Conservation (phyloP, 64 coral and sea anemone genomes). For the Porites lutea region DNA sequence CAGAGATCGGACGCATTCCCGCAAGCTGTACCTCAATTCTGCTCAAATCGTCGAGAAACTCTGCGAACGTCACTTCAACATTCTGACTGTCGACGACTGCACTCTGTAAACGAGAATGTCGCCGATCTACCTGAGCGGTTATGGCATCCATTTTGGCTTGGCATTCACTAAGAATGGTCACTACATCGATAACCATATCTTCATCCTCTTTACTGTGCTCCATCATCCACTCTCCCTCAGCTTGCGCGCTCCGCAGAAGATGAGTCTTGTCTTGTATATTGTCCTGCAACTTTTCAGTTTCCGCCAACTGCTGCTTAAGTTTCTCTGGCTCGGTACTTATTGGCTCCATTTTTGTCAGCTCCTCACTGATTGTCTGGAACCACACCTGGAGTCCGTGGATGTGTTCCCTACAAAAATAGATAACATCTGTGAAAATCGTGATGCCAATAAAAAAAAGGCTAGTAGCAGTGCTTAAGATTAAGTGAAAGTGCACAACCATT, state of each 20-base stretch:
- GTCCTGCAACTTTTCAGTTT: conserved; percentile 78
- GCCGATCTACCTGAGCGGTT: conserved; percentile 70
- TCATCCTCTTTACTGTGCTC: conserved; percentile 86
- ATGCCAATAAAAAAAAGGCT: no score
- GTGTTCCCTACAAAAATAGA: conserved; percentile 35
- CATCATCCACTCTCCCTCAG: conserved; percentile 86
- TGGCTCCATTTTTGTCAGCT: conserved; percentile 79
- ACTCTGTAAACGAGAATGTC: conserved; percentile 77
- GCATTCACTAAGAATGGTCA: conserved; percentile 80
- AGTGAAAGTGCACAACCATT: no score
- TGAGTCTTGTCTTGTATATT: conserved; percentile 81
- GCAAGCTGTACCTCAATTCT: conserved; percentile 90
- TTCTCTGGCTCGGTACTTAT: conserved; percentile 92
- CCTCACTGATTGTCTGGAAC: conserved; percentile 71
- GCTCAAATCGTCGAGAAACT: conserved; percentile 89
- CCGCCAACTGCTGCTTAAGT: conserved; percentile 84
- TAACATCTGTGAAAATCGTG: no score
- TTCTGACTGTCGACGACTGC: conserved; percentile 83
- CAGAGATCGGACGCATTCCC: conserved; percentile 89
- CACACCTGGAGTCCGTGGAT: conserved; percentile 83
- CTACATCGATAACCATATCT: conserved; percentile 72
- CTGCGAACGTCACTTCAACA: conserved; percentile 82
- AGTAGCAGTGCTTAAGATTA: no score
- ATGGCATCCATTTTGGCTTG: conserved; percentile 86
- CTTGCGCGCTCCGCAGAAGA: conserved; percentile 75